A percentile compares a stretch with the other conserved stretches of the same genome.
These are phyloP conservation scores for Cavia aperea DNA, from an alignment of 2,113 vertebrate genomes.

Conservation along the genomic window DNA sequence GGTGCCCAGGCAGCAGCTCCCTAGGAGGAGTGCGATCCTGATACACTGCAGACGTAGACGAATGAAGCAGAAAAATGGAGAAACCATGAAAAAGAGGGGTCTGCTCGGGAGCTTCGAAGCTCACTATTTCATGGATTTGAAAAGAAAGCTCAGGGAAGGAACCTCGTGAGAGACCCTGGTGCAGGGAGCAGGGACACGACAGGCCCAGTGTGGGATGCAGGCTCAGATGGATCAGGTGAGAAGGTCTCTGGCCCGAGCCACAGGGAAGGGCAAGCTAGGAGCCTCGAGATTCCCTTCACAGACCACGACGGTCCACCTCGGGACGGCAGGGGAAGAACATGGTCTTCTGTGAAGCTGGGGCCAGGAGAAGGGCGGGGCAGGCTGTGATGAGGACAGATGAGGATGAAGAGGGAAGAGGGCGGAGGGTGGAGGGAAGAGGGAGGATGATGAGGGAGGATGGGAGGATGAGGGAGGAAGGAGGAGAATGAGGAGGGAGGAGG, in stretches of 20 bases:
- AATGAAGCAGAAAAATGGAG: neutral
- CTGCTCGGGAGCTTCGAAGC: neutral
- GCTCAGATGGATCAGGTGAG: fast-evolving
- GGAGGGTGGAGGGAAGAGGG: too few relatives aligned
- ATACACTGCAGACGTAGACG: neutral
- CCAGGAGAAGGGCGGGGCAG: fast-evolving
- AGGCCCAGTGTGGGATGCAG: fast-evolving
- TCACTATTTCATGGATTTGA: neutral
- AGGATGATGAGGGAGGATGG: too few relatives aligned
- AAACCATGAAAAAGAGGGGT: neutral
- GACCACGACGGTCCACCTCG: neutral
- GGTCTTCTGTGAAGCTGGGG: neutral
- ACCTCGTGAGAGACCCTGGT: neutral
- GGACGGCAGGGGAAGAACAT: neutral
- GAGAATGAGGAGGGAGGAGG: too few relatives aligned
- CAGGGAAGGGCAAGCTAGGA: neutral
- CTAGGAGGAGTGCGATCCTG: neutral
- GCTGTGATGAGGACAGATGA: too few relatives aligned
- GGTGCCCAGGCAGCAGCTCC: neutral
- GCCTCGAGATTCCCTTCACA: neutral
- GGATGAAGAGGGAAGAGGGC: too few relatives aligned
- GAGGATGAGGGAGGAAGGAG: too few relatives aligned
- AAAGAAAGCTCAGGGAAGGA: neutral
- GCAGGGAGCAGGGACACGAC: neutral
- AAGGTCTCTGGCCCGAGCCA: neutral